Base-by-base conservation (phyloP, 2,113 vertebrate genomes). In the Burhinus oedicnemus region DNA sequence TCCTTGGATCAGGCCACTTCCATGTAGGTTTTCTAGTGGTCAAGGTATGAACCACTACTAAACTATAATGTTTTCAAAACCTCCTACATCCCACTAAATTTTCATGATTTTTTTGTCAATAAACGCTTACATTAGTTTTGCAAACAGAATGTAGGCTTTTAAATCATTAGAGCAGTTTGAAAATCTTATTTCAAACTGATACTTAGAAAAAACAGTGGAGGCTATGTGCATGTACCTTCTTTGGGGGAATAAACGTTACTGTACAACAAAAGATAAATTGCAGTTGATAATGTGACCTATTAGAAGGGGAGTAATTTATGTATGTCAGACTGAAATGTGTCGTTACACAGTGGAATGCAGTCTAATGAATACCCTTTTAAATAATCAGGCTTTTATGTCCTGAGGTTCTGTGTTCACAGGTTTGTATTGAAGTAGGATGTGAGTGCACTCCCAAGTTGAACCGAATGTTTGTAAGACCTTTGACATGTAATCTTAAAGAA, bases 241-340 rank as follows among this genome's bases (percentile, higher is more conserved):
- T 92, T 55, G 62, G 38, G 38, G 52, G 40, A 77, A 57, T 64
- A 66, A 96, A 45, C 69, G 36, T 89, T 68, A 71, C 74, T 89
- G 69, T 87, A 27, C 54, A 85, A 70, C 78, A 89, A 93, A 96
- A 95, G 94, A 92, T 71, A 80, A 93, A 80, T 76, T 70, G 47
- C 89, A 40, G 49, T 94, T 92, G 47, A 54, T 94, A 57, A 68
- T 54, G 40, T 87, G 65, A 58, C 69, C 51, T 89, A 5, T 93
- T 85, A 77, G 87, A 86, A 77, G 16, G 23, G 42, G 69, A 69
- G 47, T 70, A 62, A 66, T 92, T 85, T 79, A 34, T 40, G 44
- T 66, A 25, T 57, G 44, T 49, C 65, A 81, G 58, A 51, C 84
- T 93, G 83, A 87, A 94, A 83, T 0, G 0, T 83, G 61, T 79